Evolutionary conservation across 1,140 invertebrate species (phyloP), one percentile per base, ranked within the genome.

Genomic region (Zophobas atratus): DNA sequence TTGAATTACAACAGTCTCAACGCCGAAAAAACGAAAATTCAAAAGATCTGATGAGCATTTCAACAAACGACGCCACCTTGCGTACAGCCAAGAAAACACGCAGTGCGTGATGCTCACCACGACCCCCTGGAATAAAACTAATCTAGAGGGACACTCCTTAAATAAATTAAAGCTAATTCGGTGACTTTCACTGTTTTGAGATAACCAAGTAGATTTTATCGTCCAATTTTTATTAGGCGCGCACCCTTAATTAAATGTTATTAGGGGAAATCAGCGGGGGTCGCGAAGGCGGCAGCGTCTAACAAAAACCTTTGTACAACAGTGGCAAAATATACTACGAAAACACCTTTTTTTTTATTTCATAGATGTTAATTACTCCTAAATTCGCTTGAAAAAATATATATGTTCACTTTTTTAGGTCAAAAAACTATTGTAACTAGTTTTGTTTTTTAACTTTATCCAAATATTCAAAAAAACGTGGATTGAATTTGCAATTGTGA

Each of bases 161-260:
- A 51, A 73, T 73, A 73, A 73, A 73, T 73, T 73, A 73, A n/a
- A 73, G 32, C 71, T 73, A 73, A 73, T 55, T 73, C 71, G 34
- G 49, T 67, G 39, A 67, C 60, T 67, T 67, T 34, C 43, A 39
- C 43, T 63, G 57, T 63, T 63, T 63, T 41, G 36, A 63, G 57
- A 67, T 67, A 67, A 67, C 60, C 33, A 20, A 60, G 60, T 67
- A 67, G 60, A 67, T 67, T 67, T 67, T 67, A 67, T 67, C 60
- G 60, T 46, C 39, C 60, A 73, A 73, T 73, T 73, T 73, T 73
- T 73, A 73, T 73, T 73, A 73, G 35, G 49, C 55, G n/a, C 35
- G 51, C 49, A 20, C 46, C n/a, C 35, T 73, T 73, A 73, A 73
- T 73, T 73, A 73, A 73, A 73, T 48, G 71, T 73, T 73, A 73